Base-by-base conservation (phyloP, 2,797 vertebrate genomes). In the Distichodus sexfasciatus region DNA sequence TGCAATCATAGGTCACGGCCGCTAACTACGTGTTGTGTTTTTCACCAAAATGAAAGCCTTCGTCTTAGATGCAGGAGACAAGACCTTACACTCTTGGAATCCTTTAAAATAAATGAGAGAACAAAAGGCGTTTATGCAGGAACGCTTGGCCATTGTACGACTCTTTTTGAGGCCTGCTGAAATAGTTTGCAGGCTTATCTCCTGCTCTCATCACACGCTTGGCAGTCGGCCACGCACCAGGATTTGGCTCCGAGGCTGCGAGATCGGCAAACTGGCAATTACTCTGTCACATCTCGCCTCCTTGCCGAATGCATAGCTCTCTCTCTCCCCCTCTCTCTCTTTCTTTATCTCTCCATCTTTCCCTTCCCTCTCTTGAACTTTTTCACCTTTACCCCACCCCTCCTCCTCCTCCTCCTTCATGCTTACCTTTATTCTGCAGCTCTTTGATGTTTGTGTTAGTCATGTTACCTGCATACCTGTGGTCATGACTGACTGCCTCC, bases 261-360 rank as follows among this genome's bases (percentile, higher is more conserved):
- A 82, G 78, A 85, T 76, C 81, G 77, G 78, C 82, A 83, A 73
- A 86, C 76, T 78, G 77, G 76, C 81, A 84, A 84, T 87, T 85
- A 88, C 78, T 79, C 75, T 66, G 80, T 85, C 78, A 86, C 55
- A 79, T 81, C 78, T 76, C 77, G 72, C 29, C 33, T 69, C 66
- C 71, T 65, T 66, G 64, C 75, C 75, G 69, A 78, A 31, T 65
- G 19, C 41, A 59, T 33, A 23, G 38, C 19, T 8, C 29, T 21
- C 41, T 35, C 29, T 38, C 48, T 33, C 35, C 61, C 65, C 62
- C 35, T 75, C 2, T 15, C 8, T 51, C 50, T 36, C 44, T 47
- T 38, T 61, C 33, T 31, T 15, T 63, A 28, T 29, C 36, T 38
- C 28, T 61, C 8, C 36, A 51, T 65, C 47, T 41, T 46, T 67